Percentiles rank a stretch among this genome's conserved stretches.
phyloP scores from a whole-genome alignment of 1,140 invertebrate species.

The Lordiphosa clarofinis region DNA sequence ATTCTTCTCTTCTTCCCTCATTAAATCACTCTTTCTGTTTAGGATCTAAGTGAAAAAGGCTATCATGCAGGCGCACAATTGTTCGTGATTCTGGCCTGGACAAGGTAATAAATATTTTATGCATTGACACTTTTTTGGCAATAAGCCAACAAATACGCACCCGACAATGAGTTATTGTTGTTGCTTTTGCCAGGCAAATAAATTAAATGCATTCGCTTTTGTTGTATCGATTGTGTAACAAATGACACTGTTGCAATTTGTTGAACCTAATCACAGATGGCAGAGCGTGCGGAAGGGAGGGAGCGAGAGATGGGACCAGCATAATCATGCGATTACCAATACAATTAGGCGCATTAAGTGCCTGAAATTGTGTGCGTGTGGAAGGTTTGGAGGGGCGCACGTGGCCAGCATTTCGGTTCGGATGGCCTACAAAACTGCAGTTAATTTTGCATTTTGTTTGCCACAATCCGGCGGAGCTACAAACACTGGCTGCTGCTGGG shows the following conservation, averaged over 20 bases:
- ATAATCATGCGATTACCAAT: constrained; percentile 70
- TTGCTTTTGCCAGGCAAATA: constrained; percentile 50
- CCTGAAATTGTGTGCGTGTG: constrained; percentile 25
- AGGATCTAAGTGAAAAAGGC: too few relatives aligned
- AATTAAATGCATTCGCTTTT: constrained; percentile 59
- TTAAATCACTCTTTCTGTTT: too few relatives aligned
- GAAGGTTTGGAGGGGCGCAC: constrained; percentile 51
- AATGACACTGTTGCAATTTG: constrained; percentile 71
- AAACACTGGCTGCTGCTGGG: not conserved
- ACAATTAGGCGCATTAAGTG: constrained; percentile 59
- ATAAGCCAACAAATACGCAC: constrained; percentile 53
- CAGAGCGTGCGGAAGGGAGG: constrained; percentile 11
- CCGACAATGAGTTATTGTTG: constrained; percentile 50
- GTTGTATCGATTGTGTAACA: constrained; percentile 43
- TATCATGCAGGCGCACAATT: constrained; percentile 8
- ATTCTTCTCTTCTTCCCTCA: too few relatives aligned
- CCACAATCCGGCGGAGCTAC: constrained; percentile 43
- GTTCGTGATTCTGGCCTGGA: constrained; percentile 26
- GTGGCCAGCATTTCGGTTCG: constrained; percentile 38
- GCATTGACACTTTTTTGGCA: constrained; percentile 54
- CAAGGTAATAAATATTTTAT: constrained; percentile 54
- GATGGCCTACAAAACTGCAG: constrained; percentile 50
- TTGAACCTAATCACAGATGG: constrained; percentile 63
- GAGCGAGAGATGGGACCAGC: constrained; percentile 17
- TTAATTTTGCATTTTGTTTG: constrained; percentile 64